Base-by-base conservation (phyloP, 2,888 invertebrate species). In the Chloroclystis v-ata region DNA sequence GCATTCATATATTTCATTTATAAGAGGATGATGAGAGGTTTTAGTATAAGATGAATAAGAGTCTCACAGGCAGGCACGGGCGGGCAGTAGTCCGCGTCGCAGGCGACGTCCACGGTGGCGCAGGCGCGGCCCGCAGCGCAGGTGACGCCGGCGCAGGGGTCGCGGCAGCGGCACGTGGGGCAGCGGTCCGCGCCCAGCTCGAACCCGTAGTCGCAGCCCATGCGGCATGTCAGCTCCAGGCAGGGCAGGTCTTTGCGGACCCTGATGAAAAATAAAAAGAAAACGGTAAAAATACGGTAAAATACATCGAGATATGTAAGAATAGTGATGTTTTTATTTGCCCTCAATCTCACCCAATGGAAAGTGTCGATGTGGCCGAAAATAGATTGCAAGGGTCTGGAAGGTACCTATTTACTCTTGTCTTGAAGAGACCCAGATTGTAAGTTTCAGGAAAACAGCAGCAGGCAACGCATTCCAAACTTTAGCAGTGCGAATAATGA, bases 171-270 rank as follows among this genome's bases (percentile, higher is more conserved):
- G 67, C 96, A 96, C 8, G 91, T 90, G 0, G 95, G 95, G 66
- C 96, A 96, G 10, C 93, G 92, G 0, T 89, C 91, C 0, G 90
- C 83, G 41, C 94, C 92, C 35, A 94, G 74, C 40, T 92, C 91
- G 67, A 94, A 94, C 0, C 96, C 96, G 67, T 95, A 95, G 66
- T 94, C 94, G 64, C 96, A 96, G 8, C 94, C 93, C 89, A 96
- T 91, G 47, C 94, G 90, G 66, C 96, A 96, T 0, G 93, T 93
- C 49, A 94, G 73, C 60, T 93, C 94, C 10, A 93, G 74, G 60
- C 94, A 94, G 5, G 91, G 90, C 8, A 92, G 83, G 1, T 90
- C 82, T 20, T 89, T 80, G n/a, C 92, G 89, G 25, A 93, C 74
- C 56, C 89, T 89, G 58, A 13, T 7, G n/a, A n/a, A n/a, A n/a